A percentile compares a stretch with the other conserved stretches of the same genome.
Conservation (phyloP, 2,888 invertebrate genomes). For the Neria commutata region DNA sequence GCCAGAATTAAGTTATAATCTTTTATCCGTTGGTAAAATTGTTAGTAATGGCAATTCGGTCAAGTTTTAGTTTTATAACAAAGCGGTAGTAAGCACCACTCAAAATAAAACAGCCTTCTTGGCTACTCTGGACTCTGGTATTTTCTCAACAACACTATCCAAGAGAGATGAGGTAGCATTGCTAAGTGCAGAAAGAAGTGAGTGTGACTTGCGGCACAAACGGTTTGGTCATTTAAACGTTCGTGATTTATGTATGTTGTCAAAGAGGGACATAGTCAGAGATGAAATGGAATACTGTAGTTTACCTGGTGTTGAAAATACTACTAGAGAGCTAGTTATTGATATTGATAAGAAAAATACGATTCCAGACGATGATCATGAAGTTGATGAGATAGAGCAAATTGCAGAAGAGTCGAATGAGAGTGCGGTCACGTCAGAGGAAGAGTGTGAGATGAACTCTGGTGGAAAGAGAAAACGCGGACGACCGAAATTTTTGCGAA, state of each 20-base stretch:
- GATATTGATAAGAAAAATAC: too few species aligned
- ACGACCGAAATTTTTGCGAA: conserved; percentile 16
- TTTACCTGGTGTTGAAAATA: too few species aligned
- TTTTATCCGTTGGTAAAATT: conserved; percentile 14
- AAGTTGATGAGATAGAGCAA: background rate
- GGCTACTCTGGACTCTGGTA: conserved; percentile 1
- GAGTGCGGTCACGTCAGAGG: background rate
- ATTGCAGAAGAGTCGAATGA: background rate
- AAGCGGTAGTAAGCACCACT: conserved; percentile 13
- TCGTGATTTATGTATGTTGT: conserved; percentile 17
- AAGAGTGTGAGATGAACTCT: background rate
- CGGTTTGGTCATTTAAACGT: conserved; percentile 23
- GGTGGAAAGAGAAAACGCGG: conserved; percentile 6
- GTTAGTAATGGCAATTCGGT: conserved; percentile 8
- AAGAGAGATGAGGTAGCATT: background rate
- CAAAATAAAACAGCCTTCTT: conserved; percentile 13
- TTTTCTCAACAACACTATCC: conserved; percentile 9
- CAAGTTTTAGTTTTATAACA: conserved; percentile 8
- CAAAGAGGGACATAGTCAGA: conserved; percentile 19
- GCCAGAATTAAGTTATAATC: conserved; percentile 10
- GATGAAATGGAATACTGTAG: too few species aligned
- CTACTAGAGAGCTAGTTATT: background rate
- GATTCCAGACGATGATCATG: too few species aligned
- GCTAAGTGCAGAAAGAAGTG: too few species aligned
- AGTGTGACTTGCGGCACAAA: conserved; percentile 19